Conservation (phyloP, 2,797 vertebrate species). For the Channa striata region DNA sequence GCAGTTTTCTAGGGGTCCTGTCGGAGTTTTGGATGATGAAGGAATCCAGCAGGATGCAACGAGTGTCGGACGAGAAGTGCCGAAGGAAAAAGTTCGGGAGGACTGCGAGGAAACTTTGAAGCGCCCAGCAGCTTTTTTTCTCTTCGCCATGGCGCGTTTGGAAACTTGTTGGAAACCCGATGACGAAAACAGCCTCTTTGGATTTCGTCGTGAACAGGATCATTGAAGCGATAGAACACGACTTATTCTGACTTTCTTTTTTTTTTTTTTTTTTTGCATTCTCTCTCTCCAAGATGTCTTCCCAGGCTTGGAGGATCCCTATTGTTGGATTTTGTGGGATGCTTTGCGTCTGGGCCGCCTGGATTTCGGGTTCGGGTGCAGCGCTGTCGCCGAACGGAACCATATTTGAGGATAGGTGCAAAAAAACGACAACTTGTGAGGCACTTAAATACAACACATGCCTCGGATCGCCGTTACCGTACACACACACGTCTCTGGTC, state of each 20-base stretch:
- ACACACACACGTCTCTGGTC: constrained; percentile 90
- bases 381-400: constrained; percentile 80
- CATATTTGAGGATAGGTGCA: constrained; percentile 85
- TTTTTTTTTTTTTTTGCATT: constrained; percentile 7
- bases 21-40: constrained; percentile 60
- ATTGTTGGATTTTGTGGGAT: constrained; percentile 82
- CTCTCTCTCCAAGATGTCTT: constrained; percentile 83
- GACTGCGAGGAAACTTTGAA: constrained; percentile 56
- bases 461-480: constrained; percentile 92
- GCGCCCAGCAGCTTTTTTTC: constrained; percentile 19
- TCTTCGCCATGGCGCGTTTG: constrained; percentile 48
- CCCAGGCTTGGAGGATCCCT: constrained; percentile 73
- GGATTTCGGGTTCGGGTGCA: constrained; percentile 55
- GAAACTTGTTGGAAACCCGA: constrained; percentile 23
- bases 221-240: constrained; percentile 2
- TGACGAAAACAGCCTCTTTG: constrained; percentile 15
- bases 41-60: constrained; percentile 36
- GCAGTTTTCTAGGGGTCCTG: not conserved
- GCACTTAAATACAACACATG: constrained; percentile 89
- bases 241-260: not conserved
- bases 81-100: constrained; percentile 65
- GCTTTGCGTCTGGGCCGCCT: constrained; percentile 76
- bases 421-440: constrained; percentile 90
- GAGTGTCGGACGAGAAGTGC: constrained; percentile 51
- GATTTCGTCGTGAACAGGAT: constrained; percentile 3